Base-by-base conservation (phyloP, 2,113 vertebrate genomes). In the Camarhynchus parvulus region DNA sequence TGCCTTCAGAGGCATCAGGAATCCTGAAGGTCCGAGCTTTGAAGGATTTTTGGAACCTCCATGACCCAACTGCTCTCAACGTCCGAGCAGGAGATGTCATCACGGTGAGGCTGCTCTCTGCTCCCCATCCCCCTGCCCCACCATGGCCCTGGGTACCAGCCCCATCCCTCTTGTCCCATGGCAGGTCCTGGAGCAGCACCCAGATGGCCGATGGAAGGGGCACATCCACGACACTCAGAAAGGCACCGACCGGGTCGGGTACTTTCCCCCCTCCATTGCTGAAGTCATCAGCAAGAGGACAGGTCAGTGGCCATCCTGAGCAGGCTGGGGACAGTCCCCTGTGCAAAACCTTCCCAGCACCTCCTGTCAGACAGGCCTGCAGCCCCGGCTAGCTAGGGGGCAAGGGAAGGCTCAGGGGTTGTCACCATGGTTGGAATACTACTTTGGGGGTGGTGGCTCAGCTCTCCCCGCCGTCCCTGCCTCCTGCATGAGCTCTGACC, bases 1-100 rank as follows among this genome's bases (percentile, higher is more conserved):
- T 95, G 84, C 83, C 95, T 94, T 96, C 93, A 99, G 99, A 99
- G 67, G 99, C 99, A 46, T 99, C 99, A 3, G 99, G 99, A 80
- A 98, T 99, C 80, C 93, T 99, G 94, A 99, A 99, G 97, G 99
- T 99, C 61, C 97, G 99, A 92, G 99, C 99, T 11, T 97, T 99
- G 92, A 99, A 99, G 97, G 99, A 99, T 84, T 99, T 99, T 96
- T 99, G 99, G 99, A 99, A 99, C 96, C 97, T 99, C 30, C 99
- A 99, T 0, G 99, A 99, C 11, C 99, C 99, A 4, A 99, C 99
- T 1, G 99, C 99, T 41, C 99, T 99, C 92, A 99, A 99, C 2
- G 89, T 99, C 90, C 98, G 99, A 25, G 99, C 99, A 3, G 99
- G 99, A 75, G 99, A 99, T 1, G 58, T 99, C 94, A 99, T 99